A percentile compares a stretch with the other conserved stretches of the same genome.
These are phyloP conservation scores for Chunga burmeisteri DNA, from an alignment of 2,113 vertebrate genomes.

Conservation along the genomic window DNA sequence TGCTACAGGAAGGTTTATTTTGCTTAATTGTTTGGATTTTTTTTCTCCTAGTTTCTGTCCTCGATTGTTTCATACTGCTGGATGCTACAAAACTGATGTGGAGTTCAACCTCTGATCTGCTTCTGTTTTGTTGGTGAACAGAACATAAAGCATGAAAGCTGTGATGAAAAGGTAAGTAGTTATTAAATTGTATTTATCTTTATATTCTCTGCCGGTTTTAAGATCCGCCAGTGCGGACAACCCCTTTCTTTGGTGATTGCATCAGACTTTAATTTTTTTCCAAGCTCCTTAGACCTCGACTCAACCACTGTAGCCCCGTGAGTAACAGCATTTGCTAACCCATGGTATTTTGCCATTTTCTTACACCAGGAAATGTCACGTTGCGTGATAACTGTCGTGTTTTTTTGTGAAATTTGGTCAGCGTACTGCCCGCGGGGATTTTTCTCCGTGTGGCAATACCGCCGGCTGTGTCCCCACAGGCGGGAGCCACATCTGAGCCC, in stretches of 20 bases:
- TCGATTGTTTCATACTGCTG: background rate
- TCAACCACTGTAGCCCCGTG: background rate
- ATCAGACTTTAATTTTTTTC: background rate
- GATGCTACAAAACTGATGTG: background rate
- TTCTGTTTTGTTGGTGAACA: background rate
- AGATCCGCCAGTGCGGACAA: background rate
- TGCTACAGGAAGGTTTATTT: background rate
- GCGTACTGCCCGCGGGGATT: background rate
- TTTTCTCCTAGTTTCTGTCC: background rate
- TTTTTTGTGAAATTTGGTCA: background rate
- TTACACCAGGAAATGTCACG: background rate
- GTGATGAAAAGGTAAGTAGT: background rate
- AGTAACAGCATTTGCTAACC: background rate
- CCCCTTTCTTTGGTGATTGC: background rate
- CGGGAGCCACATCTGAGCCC: background rate
- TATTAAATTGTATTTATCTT: background rate
- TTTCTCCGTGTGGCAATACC: background rate
- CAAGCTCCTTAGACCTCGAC: background rate
- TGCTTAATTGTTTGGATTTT: background rate
- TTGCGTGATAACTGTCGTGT: background rate
- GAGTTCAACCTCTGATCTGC: background rate
- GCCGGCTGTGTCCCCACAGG: background rate
- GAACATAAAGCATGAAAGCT: background rate
- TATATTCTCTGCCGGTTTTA: background rate
- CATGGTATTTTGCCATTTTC: background rate